phyloP scores from a whole-genome alignment of 2,113 vertebrate genomes.

The Sigmodon hispidus region DNA sequence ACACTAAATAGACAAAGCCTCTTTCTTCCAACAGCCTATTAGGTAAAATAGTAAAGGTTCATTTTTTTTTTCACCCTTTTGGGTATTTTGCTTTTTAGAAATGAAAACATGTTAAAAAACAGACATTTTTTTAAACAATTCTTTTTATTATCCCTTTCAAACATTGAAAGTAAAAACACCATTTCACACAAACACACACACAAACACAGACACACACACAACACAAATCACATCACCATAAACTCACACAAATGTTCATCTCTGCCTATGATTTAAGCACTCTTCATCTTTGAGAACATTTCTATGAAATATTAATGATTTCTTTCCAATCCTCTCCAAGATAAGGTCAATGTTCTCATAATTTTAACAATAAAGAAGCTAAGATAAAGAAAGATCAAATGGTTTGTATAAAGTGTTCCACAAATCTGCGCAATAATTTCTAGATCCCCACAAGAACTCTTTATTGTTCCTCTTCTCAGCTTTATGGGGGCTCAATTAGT shows the following conservation, averaged over 20 bases:
- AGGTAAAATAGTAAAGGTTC: neutral
- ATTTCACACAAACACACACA: neutral
- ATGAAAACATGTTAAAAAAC: slow-evolving; percentile 2
- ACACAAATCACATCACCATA: neutral
- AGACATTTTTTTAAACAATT: slow-evolving; percentile 8
- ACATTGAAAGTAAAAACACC: neutral
- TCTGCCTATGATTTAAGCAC: slow-evolving; percentile 22
- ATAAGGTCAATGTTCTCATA: slow-evolving; percentile 53
- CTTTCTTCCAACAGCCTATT: neutral
- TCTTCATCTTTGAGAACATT: slow-evolving; percentile 6
- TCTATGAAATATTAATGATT: slow-evolving; percentile 29
- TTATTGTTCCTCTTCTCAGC: neutral
- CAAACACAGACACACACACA: neutral
- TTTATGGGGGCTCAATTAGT: neutral
- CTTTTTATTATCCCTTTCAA: neutral
- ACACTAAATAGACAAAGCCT: neutral
- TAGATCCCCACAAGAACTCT: neutral
- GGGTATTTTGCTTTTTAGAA: neutral
- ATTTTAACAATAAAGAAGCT: slow-evolving; percentile 53
- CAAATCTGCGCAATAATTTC: neutral
- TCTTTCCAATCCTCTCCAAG: neutral
- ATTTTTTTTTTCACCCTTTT: neutral
- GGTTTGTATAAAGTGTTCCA: neutral
- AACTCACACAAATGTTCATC: neutral
- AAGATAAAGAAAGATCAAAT: slow-evolving; percentile 26